Conservation (phyloP, 2,888 invertebrate species). For the Zaprionus obscuricornis region DNA sequence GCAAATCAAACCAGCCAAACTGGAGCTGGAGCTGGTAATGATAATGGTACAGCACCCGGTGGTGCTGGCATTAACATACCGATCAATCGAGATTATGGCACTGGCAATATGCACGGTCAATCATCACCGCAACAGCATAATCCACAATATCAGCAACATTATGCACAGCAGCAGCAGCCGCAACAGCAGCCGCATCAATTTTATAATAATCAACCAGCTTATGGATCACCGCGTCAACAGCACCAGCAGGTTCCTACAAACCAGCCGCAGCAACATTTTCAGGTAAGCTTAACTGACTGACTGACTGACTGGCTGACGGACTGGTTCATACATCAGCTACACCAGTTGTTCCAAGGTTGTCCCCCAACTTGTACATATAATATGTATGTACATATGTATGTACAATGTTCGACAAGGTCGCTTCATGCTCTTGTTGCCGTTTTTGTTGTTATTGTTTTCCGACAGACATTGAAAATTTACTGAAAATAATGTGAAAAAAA, state of each 20-base stretch:
- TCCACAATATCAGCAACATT: slow-evolving; percentile 31
- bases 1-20: slow-evolving; percentile 54
- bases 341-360: slow-evolving; percentile 49
- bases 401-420: slow-evolving; percentile 65
- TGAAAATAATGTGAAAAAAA: too few relatives aligned
- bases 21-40: slow-evolving; percentile 41
- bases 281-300: slow-evolving; percentile 62
- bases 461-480: slow-evolving; percentile 34
- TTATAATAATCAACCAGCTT: slow-evolving; percentile 38
- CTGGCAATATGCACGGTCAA: slow-evolving; percentile 33
- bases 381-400: slow-evolving; percentile 2
- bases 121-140: slow-evolving; percentile 53
- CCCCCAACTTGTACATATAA: slow-evolving; percentile 11
- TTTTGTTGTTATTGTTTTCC: slow-evolving; percentile 36
- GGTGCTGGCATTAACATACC: slow-evolving; percentile 74
- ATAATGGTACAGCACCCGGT: slow-evolving; percentile 25
- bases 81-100: slow-evolving; percentile 69
- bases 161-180: slow-evolving; percentile 28
- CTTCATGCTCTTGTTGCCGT: slow-evolving; percentile 27
- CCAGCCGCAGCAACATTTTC: slow-evolving; percentile 70
- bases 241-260: slow-evolving; percentile 59
- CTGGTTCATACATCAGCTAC: too few relatives aligned
- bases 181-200: slow-evolving; percentile 50
- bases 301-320: slow-evolving; percentile 43
- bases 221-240: slow-evolving; percentile 64